Base-by-base conservation (phyloP, 2,797 vertebrate species). In the Micromesistius poutassou region DNA sequence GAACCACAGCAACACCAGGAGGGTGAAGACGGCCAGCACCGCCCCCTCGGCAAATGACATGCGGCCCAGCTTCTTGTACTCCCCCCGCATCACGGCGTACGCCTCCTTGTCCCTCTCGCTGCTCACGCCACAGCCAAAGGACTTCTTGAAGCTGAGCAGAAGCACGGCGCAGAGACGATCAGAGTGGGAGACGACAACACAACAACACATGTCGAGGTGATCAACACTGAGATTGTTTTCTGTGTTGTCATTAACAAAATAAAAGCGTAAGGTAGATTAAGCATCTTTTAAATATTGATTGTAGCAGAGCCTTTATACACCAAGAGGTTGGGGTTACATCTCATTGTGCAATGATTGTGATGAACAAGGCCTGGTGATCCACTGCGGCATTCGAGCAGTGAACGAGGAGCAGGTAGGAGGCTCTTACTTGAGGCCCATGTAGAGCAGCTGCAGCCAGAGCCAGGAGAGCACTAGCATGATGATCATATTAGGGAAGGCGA, bases 1-100 rank as follows among this genome's bases (percentile, higher is more conserved):
- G 90, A 99, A 99, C 98, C 97, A 99, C 71, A 99, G 87, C 5
- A 95, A 0, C 30, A 99, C 96, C 85, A 99, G 80, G 36, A 93
- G 5, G 22, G 91, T 0, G 5, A 99, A 99, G 83, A 98, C 84
- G 71, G 73, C 0, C 2, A 94, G 90, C 77, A 98, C 91, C 0
- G 86, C 87, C 10, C 78, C 90, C 87, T 99, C 97, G 0, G 96
- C 94, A 76, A 97, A 98, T 36, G 0, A 93, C 86, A 98, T 95
- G 22, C 73, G 0, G 0, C 97, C 98, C 90, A 98, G 74, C 36
- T 93, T 94, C 30, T 28, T 93, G 85, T 89, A 92, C 80, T 98
- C 95, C 0, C 68, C 75, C 89, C 79, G 93, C 87, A 99, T 97
- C 84, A 95, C 88, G 0, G 0, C n/a, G 2, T 93, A 94, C 4